These are phyloP conservation scores for Bruchidius siliquastri DNA, from an alignment of 2,888 invertebrate genomes.

Conservation along the genomic window DNA sequence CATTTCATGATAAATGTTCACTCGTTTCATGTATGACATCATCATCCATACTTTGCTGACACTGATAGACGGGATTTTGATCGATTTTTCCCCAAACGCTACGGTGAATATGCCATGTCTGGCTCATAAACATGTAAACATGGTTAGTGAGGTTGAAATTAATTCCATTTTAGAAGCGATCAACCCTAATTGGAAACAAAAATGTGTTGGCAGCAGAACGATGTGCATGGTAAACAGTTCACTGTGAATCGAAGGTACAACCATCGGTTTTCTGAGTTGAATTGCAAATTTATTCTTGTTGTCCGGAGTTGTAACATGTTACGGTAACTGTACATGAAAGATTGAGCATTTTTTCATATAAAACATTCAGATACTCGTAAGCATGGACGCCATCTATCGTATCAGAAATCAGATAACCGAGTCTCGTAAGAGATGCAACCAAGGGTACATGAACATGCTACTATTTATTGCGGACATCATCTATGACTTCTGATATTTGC, in stretches of 20 bases:
- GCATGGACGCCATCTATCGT: no score
- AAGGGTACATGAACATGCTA: no score
- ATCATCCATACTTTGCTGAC: neutral
- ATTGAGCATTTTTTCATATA: no score
- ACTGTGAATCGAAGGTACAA: neutral
- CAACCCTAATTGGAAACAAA: neutral
- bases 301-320: neutral
- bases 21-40: neutral
- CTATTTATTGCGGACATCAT: no score
- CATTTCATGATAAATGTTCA: no score
- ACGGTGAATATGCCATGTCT: neutral
- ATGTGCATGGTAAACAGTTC: neutral
- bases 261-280: slow-evolving; percentile 10
- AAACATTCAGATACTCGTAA: no score
- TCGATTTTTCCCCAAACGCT: neutral
- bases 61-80: neutral
- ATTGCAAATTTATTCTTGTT: slow-evolving; percentile 11
- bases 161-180: neutral
- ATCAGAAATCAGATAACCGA: no score
- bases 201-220: neutral
- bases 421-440: no score
- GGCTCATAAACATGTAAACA: neutral
- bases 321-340: neutral
- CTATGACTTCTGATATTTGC: no score
- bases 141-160: neutral